A percentile compares a stretch with the other conserved stretches of the same genome.
Conservation (phyloP, 2,113 vertebrate genomes). For the Caranx ignobilis region DNA sequence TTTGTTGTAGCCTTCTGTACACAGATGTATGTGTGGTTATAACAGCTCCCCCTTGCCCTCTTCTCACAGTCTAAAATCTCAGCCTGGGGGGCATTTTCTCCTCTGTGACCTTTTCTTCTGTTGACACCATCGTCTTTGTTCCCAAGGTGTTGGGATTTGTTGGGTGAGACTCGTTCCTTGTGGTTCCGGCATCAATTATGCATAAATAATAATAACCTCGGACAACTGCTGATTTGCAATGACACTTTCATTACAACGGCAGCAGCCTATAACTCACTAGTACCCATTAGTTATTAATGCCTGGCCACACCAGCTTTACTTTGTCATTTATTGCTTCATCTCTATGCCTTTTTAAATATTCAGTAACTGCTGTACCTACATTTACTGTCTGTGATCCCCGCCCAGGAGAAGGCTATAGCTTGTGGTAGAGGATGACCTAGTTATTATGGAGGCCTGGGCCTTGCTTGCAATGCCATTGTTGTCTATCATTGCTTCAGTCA, state of each 20-base stretch:
- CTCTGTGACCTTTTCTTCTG: conserved; percentile 80
- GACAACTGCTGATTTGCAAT: conserved; percentile 89
- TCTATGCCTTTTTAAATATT: conserved; percentile 88
- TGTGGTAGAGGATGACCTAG: conserved; percentile 74
- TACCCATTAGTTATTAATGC: conserved; percentile 88
- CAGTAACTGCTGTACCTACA: conserved; percentile 87
- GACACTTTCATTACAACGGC: conserved; percentile 88
- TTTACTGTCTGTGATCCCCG: conserved; percentile 85
- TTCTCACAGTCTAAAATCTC: conserved; percentile 66
- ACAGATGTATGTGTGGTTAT: conserved; percentile 50
- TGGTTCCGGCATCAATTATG: conserved; percentile 87
- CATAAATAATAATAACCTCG: conserved; percentile 89
- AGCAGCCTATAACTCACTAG: conserved; percentile 85
- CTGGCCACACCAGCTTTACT: conserved; percentile 86
- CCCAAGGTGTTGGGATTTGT: conserved; percentile 77
- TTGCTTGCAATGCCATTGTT: conserved; percentile 64
- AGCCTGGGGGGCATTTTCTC: conserved; percentile 70
- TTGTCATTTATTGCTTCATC: conserved; percentile 89
- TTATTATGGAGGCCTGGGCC: conserved; percentile 62
- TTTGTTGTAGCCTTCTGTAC: conserved; percentile 47
- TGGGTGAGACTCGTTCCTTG: conserved; percentile 79
- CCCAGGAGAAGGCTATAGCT: conserved; percentile 71
- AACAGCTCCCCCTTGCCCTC: conserved; percentile 30
- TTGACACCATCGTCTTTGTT: conserved; percentile 80
- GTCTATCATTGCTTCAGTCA: conserved; percentile 49